phyloP scores from a whole-genome alignment of 2,797 vertebrate species.

The Sarcophilus harrisii region DNA sequence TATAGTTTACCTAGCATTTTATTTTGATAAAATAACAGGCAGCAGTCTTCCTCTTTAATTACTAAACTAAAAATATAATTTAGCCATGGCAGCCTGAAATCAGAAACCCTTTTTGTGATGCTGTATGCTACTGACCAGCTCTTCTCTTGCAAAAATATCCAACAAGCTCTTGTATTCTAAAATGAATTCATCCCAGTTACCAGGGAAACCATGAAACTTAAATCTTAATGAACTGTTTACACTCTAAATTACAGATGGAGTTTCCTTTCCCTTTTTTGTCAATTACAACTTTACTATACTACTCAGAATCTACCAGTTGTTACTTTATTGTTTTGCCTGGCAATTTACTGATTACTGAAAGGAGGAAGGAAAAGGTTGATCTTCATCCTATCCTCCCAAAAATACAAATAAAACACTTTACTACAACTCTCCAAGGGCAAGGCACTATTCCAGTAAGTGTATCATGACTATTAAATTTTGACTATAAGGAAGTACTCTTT shows the following conservation, averaged over 20 bases:
- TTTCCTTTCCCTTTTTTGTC: not conserved
- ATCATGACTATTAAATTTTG: not conserved
- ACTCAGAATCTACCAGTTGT: not conserved
- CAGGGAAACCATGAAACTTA: conserved; percentile 26
- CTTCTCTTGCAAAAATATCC: not conserved
- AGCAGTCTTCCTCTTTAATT: not conserved
- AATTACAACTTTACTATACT: not conserved
- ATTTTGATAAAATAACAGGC: not conserved
- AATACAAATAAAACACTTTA: not conserved
- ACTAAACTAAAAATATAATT: not conserved
- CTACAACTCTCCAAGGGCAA: not conserved
- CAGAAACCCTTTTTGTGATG: not conserved
- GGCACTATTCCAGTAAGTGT: not conserved
- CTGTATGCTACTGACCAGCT: not conserved
- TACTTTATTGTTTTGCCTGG: not conserved
- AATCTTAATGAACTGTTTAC: not conserved
- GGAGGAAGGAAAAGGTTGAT: not conserved
- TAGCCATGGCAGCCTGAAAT: not conserved
- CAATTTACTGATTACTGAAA: conserved; percentile 20
- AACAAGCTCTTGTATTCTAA: not conserved
- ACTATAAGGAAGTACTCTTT: not conserved
- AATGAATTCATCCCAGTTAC: not conserved
- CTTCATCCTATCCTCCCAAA: not conserved
- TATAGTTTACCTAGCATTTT: not conserved
- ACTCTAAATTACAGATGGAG: not conserved